A percentile compares a stretch with the other conserved stretches of the same genome.
phyloP scores from a whole-genome alignment of 2,888 invertebrate genomes.

The Ennomos fuscantarius region DNA sequence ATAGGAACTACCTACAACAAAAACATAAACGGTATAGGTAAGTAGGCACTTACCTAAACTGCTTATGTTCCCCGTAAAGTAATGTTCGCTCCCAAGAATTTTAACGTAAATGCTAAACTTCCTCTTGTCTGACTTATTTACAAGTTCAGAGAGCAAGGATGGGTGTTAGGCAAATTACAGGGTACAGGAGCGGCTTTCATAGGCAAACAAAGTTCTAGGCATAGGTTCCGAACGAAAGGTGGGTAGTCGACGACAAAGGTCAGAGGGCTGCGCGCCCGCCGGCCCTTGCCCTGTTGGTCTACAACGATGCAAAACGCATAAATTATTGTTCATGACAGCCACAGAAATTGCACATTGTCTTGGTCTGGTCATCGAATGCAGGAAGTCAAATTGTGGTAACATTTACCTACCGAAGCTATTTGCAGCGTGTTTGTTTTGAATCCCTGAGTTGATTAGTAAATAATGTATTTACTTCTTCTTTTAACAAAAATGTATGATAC shows the following conservation, averaged over 20 bases:
- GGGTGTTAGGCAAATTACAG: slow-evolving; percentile 57
- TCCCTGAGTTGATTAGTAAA: too few relatives aligned
- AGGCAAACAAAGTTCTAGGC: slow-evolving; percentile 59
- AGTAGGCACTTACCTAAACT: too few relatives aligned
- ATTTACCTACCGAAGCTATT: slow-evolving; percentile 1
- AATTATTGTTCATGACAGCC: slow-evolving; percentile 58
- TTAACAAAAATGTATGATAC: too few relatives aligned
- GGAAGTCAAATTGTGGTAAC: slow-evolving; percentile 34
- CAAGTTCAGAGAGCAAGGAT: slow-evolving; percentile 62
- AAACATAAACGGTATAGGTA: not conserved
- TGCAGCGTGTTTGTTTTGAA: too few relatives aligned
- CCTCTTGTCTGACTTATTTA: slow-evolving; percentile 39
- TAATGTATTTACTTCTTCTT: too few relatives aligned
- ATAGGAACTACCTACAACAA: too few relatives aligned
- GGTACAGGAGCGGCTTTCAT: slow-evolving; percentile 52
- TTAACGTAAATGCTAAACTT: slow-evolving; percentile 8
- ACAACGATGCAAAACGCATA: slow-evolving; percentile 54
- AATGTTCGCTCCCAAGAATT: slow-evolving; percentile 1
- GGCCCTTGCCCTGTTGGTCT: slow-evolving; percentile 57
- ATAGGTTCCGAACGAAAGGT: slow-evolving; percentile 38
- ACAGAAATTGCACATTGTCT: slow-evolving; percentile 41
- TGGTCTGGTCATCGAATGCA: slow-evolving; percentile 20
- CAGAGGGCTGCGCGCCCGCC: slow-evolving; percentile 47
- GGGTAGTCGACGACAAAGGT: slow-evolving; percentile 64
- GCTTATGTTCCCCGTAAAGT: not conserved